Percentiles rank a stretch among this genome's conserved stretches.
Conservation (phyloP, 2,113 vertebrate genomes). For the Cyanoderma ruficeps region DNA sequence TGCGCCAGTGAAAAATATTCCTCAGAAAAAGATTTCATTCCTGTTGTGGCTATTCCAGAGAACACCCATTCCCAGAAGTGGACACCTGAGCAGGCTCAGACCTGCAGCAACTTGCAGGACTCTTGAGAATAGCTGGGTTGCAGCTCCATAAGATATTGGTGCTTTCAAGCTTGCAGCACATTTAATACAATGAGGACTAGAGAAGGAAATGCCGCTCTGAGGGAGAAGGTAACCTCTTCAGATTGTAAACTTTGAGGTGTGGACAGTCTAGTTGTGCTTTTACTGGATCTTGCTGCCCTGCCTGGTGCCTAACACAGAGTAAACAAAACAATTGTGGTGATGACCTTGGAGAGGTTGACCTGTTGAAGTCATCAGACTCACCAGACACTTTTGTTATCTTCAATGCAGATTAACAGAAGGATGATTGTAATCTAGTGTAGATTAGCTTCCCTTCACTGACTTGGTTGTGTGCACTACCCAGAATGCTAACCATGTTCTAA, state of each 20-base stretch:
- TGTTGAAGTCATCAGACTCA: not conserved
- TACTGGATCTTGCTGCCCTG: not conserved
- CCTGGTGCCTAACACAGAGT: not conserved
- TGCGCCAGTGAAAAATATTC: not conserved
- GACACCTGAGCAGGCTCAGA: not conserved
- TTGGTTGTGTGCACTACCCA: not conserved
- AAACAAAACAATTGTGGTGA: not conserved
- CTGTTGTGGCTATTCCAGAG: not conserved
- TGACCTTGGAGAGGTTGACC: not conserved
- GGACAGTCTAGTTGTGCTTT: not conserved
- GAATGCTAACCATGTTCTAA: not conserved
- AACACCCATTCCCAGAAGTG: not conserved
- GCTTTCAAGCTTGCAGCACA: not conserved
- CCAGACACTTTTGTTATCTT: not conserved
- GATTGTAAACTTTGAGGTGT: not conserved
- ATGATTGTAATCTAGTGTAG: not conserved
- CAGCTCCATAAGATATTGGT: accelerated
- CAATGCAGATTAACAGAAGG: not conserved
- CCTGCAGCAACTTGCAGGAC: not conserved
- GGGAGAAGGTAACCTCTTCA: not conserved
- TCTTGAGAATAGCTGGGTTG: not conserved
- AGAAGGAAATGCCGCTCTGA: not conserved
- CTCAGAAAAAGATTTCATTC: not conserved
- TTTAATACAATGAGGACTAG: not conserved
- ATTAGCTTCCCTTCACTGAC: not conserved